These are phyloP conservation scores for Bembecia ichneumoniformis DNA, from an alignment of 2,888 invertebrate genomes.

Conservation along the genomic window DNA sequence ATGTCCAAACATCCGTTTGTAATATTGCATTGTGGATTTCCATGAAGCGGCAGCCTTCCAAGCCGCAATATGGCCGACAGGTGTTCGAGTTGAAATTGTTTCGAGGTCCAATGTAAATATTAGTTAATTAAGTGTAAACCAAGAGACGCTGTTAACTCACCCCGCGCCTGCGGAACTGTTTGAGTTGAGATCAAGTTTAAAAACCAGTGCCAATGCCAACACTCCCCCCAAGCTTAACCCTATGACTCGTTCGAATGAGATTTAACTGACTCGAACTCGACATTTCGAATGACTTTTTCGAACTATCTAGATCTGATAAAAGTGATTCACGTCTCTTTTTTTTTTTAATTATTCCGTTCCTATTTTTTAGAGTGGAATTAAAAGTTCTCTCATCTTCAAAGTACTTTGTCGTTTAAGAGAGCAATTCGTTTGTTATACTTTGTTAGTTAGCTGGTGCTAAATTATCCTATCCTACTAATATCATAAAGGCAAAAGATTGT, in stretches of 20 bases:
- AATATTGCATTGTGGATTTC: slow-evolving; percentile 21
- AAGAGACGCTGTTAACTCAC: slow-evolving; percentile 28
- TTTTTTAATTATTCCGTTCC: neutral
- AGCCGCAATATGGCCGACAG: slow-evolving; percentile 45
- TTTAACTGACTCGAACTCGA: no score
- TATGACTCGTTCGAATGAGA: slow-evolving; percentile 3
- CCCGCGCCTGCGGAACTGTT: slow-evolving; percentile 23
- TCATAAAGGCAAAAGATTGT: no score
- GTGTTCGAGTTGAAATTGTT: slow-evolving; percentile 55
- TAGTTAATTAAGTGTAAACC: slow-evolving; percentile 69
- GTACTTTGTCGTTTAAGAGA: no score
- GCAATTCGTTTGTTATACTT: no score
- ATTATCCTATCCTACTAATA: no score
- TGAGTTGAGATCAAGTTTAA: slow-evolving; percentile 32
- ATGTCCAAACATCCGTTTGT: neutral
- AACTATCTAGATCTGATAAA: neutral
- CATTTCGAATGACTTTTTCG: slow-evolving; percentile 3
- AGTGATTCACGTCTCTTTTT: neutral
- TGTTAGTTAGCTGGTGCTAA: no score
- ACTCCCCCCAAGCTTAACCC: slow-evolving; percentile 1
- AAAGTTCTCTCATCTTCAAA: no score
- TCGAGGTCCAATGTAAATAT: slow-evolving; percentile 62
- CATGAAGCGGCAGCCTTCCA: slow-evolving; percentile 30
- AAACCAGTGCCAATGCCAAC: slow-evolving; percentile 20
- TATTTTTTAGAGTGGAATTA: neutral